These are phyloP conservation scores for Semnornis frantzii DNA, from an alignment of 2,113 vertebrate genomes.

Conservation along the genomic window DNA sequence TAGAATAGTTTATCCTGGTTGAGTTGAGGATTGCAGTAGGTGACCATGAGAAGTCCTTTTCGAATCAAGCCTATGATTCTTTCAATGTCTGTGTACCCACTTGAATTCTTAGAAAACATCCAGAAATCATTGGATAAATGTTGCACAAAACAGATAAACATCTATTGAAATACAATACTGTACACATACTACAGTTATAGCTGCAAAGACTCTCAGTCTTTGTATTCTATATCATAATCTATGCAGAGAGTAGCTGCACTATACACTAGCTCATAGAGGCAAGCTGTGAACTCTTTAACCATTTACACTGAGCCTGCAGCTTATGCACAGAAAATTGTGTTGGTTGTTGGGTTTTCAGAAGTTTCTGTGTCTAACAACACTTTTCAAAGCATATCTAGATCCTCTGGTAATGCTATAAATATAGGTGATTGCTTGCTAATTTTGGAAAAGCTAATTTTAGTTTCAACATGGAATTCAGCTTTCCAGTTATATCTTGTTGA, in stretches of 20 bases:
- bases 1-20: not conserved
- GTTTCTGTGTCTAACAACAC: not conserved
- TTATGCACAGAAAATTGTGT: not conserved
- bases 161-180: not conserved
- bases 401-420: not conserved
- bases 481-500: slow-evolving; percentile 21
- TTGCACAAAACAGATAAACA: not conserved
- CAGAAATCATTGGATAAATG: not conserved
- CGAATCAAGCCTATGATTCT: not conserved
- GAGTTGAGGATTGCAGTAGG: not conserved
- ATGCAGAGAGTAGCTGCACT: not conserved
- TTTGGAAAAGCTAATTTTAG: slow-evolving; percentile 34
- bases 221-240: not conserved
- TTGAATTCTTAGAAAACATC: not conserved
- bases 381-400: not conserved
- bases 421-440: not conserved
- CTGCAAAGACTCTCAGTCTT: not conserved
- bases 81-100: not conserved
- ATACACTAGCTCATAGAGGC: not conserved
- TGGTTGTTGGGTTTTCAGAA: not conserved
- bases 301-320: not conserved
- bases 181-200: accelerated
- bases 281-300: not conserved
- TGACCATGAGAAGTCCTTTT: not conserved
- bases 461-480: not conserved